Base-by-base conservation (phyloP, 2,888 invertebrate genomes). In the Epirrhoe alternata region DNA sequence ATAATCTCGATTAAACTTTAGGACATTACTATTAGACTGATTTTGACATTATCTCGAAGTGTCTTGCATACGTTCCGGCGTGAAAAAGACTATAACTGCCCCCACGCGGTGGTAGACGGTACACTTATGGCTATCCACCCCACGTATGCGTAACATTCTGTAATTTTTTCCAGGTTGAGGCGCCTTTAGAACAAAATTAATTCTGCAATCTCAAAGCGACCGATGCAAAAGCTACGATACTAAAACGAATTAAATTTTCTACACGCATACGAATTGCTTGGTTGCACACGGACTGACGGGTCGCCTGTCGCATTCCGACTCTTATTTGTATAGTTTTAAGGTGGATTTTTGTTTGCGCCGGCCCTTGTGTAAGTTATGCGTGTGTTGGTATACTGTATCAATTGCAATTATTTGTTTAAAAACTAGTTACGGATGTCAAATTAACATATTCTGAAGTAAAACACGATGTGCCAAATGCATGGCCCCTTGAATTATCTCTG, bases 281-380 rank as follows among this genome's bases (percentile, higher is more conserved):
- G 81, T 83, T 84, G 88, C 90, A 90, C 91, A 81, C 86, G 86
- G 87, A 84, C 79, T 71, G 84, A 81, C 86, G 85, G 86, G 81
- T 78, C 76, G 77, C 77, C 80, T 81, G 87, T 88, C 89, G 87
- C 90, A 92, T 91, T 92, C 90, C 90, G 89, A 89, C 83, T 86
- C 86, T 88, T 85, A 87, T 87, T 85, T 81, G 73, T 84, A 84
- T 90, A 89, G 84, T 64, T 76, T 85, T 91, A 88, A 89, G 88
- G 82, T 90, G 83, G 84, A 85, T 88, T 89, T 88, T 88, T 77
- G 78, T 81, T 80, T 80, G 85, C 77, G 86, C 84, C 85, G 88
- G 85, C 82, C 85, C 80, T 24, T 35, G 49, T 68, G 68, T 61
- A 62, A 70, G 64, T 38, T 58, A 45, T 61, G 49, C 47, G 35